A percentile compares a stretch with the other conserved stretches of the same genome.
Evolutionary conservation across 1,140 invertebrate genomes (phyloP).

Genomic region (Bombyx mori): ASM3026992v2 NC_085133.1:2318501-2319000

Average conservation of each 20-base stretch:
- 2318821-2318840: slow-evolving; percentile 9
- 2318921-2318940: too few species aligned
- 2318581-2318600: too few species aligned
- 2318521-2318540: too few species aligned
- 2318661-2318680: not conserved
- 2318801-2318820: slow-evolving; percentile 10
- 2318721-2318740: not conserved
- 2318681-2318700: not conserved
- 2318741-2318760: not conserved
- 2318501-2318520: too few species aligned
- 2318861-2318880: not conserved
- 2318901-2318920: not conserved
- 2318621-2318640: too few species aligned
- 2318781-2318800: slow-evolving; percentile 12
- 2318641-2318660: not conserved
- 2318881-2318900: not conserved
- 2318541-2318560: too few species aligned
- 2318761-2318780: slow-evolving; percentile 10
- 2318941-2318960: too few species aligned
- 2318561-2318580: too few species aligned
- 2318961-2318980: too few species aligned
- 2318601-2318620: too few species aligned
- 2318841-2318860: not conserved
- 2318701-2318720: not conserved
- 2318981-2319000: too few species aligned